Evolutionary conservation across 2,888 invertebrate genomes (phyloP).

Genomic region (Herminia tarsipennalis): DNA sequence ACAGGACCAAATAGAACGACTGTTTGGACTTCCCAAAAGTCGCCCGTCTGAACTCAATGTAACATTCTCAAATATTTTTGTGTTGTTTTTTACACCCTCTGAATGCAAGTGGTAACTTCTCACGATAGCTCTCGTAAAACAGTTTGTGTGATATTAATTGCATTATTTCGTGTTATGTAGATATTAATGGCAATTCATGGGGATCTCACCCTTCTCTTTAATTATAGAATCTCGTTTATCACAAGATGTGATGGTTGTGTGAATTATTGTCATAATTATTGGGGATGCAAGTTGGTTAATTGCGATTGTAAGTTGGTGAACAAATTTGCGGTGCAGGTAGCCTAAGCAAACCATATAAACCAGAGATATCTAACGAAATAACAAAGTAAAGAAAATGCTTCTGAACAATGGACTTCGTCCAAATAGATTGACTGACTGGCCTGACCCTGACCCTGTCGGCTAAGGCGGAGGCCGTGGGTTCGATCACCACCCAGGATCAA

Average conservation of each 20-base stretch:
- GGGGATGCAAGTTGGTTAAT: slow-evolving; percentile 13
- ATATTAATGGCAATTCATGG: slow-evolving; percentile 74
- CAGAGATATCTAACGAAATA: no score
- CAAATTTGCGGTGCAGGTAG: no score
- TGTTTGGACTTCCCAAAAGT: no score
- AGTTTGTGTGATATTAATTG: slow-evolving; percentile 78
- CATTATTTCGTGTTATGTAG: slow-evolving; percentile 81
- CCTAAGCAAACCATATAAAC: no score
- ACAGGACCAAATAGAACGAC: no score
- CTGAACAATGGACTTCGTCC: no score
- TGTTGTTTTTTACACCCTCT: slow-evolving; percentile 69
- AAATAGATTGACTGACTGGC: no score
- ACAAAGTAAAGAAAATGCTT: no score
- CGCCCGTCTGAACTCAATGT: slow-evolving; percentile 12
- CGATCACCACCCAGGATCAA: no score
- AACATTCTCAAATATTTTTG: slow-evolving; percentile 33
- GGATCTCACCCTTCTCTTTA: slow-evolving; percentile 72
- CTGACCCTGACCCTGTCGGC: no score
- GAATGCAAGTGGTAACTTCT: slow-evolving; percentile 75
- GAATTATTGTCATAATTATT: slow-evolving; percentile 70
- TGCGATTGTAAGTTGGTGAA: background rate
- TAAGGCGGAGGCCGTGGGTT: no score
- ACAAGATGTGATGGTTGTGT: slow-evolving; percentile 66
- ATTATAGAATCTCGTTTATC: slow-evolving; percentile 78
- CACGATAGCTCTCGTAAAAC: slow-evolving; percentile 74